phyloP scores from a whole-genome alignment of 1,140 invertebrate species.

The Lepidurus packardi region DNA sequence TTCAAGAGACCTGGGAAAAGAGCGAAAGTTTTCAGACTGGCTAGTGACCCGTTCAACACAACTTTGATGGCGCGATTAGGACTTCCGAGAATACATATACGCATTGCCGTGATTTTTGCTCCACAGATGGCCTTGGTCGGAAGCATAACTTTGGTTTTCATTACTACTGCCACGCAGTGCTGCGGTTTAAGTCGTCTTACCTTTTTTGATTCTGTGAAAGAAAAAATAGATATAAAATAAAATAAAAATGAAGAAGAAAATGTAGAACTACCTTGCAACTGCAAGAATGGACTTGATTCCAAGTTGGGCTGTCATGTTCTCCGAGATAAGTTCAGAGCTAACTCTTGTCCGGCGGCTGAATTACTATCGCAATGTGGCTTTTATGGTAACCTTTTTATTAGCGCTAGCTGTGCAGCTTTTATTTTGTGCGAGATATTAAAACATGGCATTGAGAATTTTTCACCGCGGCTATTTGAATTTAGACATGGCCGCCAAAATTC shows the following conservation, averaged over 20 bases:
- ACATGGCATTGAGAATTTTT: background rate
- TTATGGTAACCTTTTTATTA: background rate
- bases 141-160: background rate
- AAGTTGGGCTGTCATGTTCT: too few species aligned
- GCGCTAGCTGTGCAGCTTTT: background rate
- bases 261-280: too few species aligned
- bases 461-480: background rate
- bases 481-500: background rate
- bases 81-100: background rate
- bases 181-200: background rate
- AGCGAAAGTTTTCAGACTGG: background rate
- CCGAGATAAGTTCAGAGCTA: too few species aligned
- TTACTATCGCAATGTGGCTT: background rate
- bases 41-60: background rate
- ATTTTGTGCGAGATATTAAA: background rate
- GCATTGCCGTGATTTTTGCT: background rate
- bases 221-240: background rate
- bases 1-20: background rate
- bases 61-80: background rate
- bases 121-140: background rate
- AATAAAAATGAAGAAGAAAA: background rate
- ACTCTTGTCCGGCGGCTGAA: background rate
- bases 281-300: too few species aligned
- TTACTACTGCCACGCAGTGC: conserved; percentile 1
- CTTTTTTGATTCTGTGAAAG: background rate